Evolutionary conservation across 2,888 invertebrate genomes (phyloP).

Genomic region (Cephus nigrinus): DNA sequence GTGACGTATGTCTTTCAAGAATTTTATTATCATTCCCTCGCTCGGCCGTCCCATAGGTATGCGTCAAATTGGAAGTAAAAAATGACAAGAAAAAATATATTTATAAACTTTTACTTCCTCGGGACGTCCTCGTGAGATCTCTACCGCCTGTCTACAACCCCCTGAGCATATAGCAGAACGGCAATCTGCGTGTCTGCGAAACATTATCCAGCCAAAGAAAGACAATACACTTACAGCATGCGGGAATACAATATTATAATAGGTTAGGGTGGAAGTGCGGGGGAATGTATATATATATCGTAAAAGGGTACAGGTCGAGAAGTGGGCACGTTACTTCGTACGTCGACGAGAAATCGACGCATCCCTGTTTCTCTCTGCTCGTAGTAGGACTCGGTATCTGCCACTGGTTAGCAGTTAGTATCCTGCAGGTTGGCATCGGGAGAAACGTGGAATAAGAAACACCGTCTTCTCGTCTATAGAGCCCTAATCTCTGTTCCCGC

Average conservation of each 20-base stretch:
- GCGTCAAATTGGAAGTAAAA: neutral
- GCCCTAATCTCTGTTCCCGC: neutral
- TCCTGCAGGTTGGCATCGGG: neutral
- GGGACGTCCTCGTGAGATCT: neutral
- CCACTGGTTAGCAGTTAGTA: neutral
- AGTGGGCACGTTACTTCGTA: neutral
- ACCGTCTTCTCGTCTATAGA: neutral
- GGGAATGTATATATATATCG: neutral
- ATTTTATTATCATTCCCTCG: neutral
- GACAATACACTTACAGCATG: conserved; percentile 50
- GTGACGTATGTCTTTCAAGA: neutral
- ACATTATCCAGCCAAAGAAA: conserved; percentile 56
- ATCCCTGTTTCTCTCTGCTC: neutral
- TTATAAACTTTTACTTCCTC: neutral
- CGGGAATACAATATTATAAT: conserved; percentile 31
- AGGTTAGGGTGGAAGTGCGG: conserved; percentile 23
- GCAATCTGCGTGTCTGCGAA: conserved; percentile 52
- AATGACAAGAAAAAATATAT: neutral
- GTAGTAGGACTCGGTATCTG: neutral
- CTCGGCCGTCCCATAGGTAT: neutral
- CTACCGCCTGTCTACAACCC: neutral
- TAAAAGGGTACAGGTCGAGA: neutral
- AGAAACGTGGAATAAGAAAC: neutral
- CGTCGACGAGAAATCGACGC: neutral
- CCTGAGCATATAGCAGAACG: neutral